Conservation (phyloP, 2,888 invertebrate genomes). For the Caradrina kadenii region DNA sequence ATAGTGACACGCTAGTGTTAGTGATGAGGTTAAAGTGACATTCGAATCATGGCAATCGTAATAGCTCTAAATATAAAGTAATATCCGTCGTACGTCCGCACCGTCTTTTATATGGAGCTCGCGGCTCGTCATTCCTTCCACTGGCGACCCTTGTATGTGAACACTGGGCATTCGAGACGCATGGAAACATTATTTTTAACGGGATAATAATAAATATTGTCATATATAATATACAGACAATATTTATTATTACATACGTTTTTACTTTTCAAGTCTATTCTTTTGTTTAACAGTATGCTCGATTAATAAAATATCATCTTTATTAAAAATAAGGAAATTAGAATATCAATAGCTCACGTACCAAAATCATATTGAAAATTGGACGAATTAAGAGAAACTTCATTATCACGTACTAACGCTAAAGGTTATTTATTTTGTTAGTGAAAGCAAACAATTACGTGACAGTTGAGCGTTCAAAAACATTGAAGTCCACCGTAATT, state of each 20-base stretch:
- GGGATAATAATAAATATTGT: no score
- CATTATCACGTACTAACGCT: constrained; percentile 56
- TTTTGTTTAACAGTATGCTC: background rate
- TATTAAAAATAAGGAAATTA: constrained; percentile 36
- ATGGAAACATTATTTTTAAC: constrained; percentile 38
- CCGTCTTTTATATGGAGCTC: constrained; percentile 21
- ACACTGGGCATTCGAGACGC: constrained; percentile 35
- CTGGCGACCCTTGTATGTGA: constrained; percentile 29
- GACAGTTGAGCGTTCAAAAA: constrained; percentile 71
- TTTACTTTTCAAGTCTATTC: constrained; percentile 2
- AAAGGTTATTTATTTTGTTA: constrained; percentile 56
- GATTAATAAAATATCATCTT: no score
- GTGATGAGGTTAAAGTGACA: constrained; percentile 46
- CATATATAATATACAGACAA: background rate
- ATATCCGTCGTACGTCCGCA: constrained; percentile 22
- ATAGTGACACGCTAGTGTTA: constrained; percentile 21
- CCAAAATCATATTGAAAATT: constrained; percentile 32
- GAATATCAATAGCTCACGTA: constrained; percentile 38
- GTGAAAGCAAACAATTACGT: constrained; percentile 75
- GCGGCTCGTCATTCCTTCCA: constrained; percentile 14
- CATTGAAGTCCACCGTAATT: constrained; percentile 68
- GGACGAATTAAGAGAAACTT: constrained; percentile 47
- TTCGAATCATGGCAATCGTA: constrained; percentile 45
- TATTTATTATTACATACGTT: constrained; percentile 2
- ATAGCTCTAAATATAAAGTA: constrained; percentile 33